Evolutionary conservation across 37 sponge, comb jelly and placozoan species (phyloP), one percentile per base, ranked within the genome.

Genomic region (Bolinopsis microptera): DNA sequence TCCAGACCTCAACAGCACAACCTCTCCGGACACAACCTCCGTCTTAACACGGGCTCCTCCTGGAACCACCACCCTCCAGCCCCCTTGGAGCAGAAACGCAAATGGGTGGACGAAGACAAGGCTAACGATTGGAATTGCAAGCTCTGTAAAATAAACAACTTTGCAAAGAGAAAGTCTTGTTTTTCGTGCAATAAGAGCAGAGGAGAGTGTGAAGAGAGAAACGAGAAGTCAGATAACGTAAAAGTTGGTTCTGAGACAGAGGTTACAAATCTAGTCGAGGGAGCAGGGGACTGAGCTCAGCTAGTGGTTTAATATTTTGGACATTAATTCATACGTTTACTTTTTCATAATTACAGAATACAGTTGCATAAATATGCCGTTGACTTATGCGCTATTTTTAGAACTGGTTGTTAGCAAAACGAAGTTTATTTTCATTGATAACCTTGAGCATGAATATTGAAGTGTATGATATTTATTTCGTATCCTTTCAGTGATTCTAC

Each of bases 71-170:
- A 31, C 0, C 27, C 33, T 27, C 21, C 80, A 1, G 36, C 28
- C 1, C 33, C 28, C 8, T 1, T 13, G 23, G 39, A 40, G 39
- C 41, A 35, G n/a, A 1, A 27, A 0, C 37, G 24, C 13, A 86
- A 86, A 26, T 86, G 90, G 90, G 90, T 86, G 30, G 90, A 86
- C 3, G 90, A 86, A 27, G 90, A 86, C 35, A 86, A 86, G 61
- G 18, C 90, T 13, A 86, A 86, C 30, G 90, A 86, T n/a, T 86
- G 90, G 90, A 41, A 41, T 22, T 86, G 90, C 30, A 41, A 41
- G 61, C 16, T 41, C 61, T 86, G 90, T 40, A n/a, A 38, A 18
- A 86, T 86, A 39, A 86, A 86, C 31, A 86, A 86, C 90, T 86
- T 86, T 40, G 61, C 90, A 1, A 86, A 86, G 61, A 38, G 90